A percentile compares a stretch with the other conserved stretches of the same genome.
Evolutionary conservation across 2,797 vertebrate genomes (phyloP).

Genomic region (Parauchenoglanis punctatus): DNA sequence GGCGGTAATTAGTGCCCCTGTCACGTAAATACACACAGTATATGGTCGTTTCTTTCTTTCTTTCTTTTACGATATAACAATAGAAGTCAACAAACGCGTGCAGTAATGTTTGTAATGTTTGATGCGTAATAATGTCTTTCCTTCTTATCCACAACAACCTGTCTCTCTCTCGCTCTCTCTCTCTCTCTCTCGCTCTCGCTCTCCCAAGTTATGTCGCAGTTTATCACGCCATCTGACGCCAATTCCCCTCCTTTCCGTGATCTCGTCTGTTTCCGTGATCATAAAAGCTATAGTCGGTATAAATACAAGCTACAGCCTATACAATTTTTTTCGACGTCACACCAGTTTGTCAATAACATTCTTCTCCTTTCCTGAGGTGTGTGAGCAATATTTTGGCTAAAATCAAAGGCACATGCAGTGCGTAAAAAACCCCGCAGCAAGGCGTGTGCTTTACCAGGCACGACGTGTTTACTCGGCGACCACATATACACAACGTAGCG

Average conservation of each 20-base stretch:
- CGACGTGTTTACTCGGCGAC: neutral
- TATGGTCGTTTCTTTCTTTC: slow-evolving; percentile 34
- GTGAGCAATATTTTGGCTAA: slow-evolving; percentile 4
- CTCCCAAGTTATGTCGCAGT: slow-evolving; percentile 69
- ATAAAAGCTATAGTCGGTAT: neutral
- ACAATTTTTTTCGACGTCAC: slow-evolving; percentile 5
- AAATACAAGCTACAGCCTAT: neutral
- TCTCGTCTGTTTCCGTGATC: neutral
- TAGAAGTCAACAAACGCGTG: slow-evolving; percentile 55
- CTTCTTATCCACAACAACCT: slow-evolving; percentile 11
- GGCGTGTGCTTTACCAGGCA: slow-evolving; percentile 2
- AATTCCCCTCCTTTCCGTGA: neutral
- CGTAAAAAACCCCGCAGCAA: slow-evolving; percentile 11
- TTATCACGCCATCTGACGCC: slow-evolving; percentile 59
- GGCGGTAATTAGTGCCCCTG: slow-evolving; percentile 68
- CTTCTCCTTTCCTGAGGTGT: neutral
- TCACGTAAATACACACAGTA: slow-evolving; percentile 70
- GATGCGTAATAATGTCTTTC: slow-evolving; percentile 42
- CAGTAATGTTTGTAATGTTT: slow-evolving; percentile 46
- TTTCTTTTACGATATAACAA: slow-evolving; percentile 26
- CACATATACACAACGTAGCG: neutral
- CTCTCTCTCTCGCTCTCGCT: slow-evolving; percentile 35
- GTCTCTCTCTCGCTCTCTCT: slow-evolving; percentile 49
- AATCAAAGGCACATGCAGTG: slow-evolving; percentile 9
- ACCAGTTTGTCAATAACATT: neutral